Percentiles rank a stretch among this genome's conserved stretches.
These are phyloP conservation scores for Megaustenia siamemsis DNA, from an alignment of 2,888 invertebrate species.

Conservation along the genomic window DNA sequence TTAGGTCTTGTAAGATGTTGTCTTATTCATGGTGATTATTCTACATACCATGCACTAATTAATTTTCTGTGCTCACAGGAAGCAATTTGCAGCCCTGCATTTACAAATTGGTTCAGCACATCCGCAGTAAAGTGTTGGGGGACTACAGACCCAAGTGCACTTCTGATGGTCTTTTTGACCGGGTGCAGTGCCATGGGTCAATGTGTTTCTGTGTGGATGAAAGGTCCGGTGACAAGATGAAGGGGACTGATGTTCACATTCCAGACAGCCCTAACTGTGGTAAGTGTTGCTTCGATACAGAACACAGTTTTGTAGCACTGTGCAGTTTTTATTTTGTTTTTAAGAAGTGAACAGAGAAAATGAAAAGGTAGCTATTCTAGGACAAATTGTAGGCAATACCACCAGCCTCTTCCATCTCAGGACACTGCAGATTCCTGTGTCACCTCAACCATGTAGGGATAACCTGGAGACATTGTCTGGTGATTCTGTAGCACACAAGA, in stretches of 20 bases:
- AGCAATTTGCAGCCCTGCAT: constrained; percentile 67
- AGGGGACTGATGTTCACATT: constrained; percentile 58
- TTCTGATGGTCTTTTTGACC: constrained; percentile 66
- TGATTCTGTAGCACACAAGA: no score
- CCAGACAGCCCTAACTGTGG: constrained; percentile 63
- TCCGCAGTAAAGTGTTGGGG: constrained; percentile 62
- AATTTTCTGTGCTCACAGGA: constrained; percentile 59
- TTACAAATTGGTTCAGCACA: constrained; percentile 62
- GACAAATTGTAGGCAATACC: no score
- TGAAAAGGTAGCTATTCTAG: no score
- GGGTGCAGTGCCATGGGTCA: constrained; percentile 67
- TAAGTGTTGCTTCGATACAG: constrained; percentile 34
- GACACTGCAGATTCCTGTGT: no score
- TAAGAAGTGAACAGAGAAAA: no score
- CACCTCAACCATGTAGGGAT: no score
- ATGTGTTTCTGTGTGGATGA: constrained; percentile 73
- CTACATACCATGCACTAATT: neutral
- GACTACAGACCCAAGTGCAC: constrained; percentile 66
- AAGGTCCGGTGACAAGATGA: constrained; percentile 59
- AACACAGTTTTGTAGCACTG: no score
- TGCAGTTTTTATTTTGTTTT: no score
- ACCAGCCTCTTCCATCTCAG: no score
- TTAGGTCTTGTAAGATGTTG: no score
- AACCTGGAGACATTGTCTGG: no score
- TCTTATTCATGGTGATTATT: neutral